Base-by-base conservation (phyloP, 2,888 invertebrate species). In the Escarpia spicata region DNA sequence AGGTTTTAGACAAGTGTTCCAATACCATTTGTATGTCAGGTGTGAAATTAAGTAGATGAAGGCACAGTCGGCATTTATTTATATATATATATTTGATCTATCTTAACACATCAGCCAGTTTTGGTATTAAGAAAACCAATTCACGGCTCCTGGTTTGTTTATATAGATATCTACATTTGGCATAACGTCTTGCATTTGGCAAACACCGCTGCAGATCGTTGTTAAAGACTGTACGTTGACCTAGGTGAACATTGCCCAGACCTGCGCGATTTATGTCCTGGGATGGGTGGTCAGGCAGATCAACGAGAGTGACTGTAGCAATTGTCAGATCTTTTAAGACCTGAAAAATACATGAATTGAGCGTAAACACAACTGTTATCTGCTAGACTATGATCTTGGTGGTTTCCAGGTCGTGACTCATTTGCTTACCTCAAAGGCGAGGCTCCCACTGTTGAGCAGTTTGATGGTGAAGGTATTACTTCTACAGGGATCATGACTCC, bases 391-490 rank as follows among this genome's bases (percentile, higher is more conserved):
- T 75, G 6, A 75, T 75, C 31, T 91, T 91, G 43, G 43, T 43
- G 44, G 19, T 91, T 44, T 44, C 44, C 91, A 91, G 91, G 91
- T 43, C 19, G 15, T 37, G 91, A 91, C 31, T 26, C 91, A 31
- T 45, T 91, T 91, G 91, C 91, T 52, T 91, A 91, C 91, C 91
- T 91, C 45, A 45, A 91, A 26, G 91, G 45, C 45, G 91, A 91
- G 37, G 37, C 45, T n/a, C 45, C 45, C 52, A 12, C n/a, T 15
- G 91, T 91, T 44, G 91, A 91, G 45, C 92, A 75, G 75, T 75
- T 75, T 75, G 75, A 75, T 75, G 75, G 75, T 75, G 75, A 75
- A 75, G 75, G 75, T 75, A 75, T 75, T 75, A 26, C 75, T 26
- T 75, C 52, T 75, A 26, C 26, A 75, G 75, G 75, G 75, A 15